Base-by-base conservation (phyloP, 2,797 vertebrate species). In the Ambastaia sidthimunki region DNA sequence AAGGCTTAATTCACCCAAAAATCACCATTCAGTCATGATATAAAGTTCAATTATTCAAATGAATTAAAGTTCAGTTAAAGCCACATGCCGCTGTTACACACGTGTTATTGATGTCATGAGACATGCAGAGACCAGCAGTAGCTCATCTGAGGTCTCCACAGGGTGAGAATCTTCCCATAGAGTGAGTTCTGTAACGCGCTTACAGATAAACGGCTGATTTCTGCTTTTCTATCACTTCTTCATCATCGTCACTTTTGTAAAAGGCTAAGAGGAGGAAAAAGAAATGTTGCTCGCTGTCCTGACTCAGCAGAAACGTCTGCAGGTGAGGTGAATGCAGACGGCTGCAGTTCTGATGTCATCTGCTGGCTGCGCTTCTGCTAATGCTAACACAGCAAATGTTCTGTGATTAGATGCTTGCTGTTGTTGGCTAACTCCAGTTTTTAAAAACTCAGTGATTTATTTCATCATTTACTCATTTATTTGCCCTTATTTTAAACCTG, bases 211-310 rank as follows among this genome's bases (percentile, higher is more conserved):
- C 19, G n/a, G 15, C 25, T 75, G 80, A 55, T 25, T 54, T 91
- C 82, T 86, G 83, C 77, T n/a, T 84, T 57, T 86, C 21, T 77
- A 69, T 78, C 31, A n/a, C n/a, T n/a, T 62, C 60, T 19, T 3
- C 3, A 31, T 74, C 60, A 73, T 71, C 54, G 74, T 74, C 85
- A 72, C 82, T 52, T 79, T 86, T 74, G 82, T 85, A 83, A 72
- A 91, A 94, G 94, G 91, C 90, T 50, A 95, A 95, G 93, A 92
- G 88, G 91, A 94, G 89, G 88, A 95, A 94, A 93, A 94, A 93
- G 92, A 95, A 94, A 90, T 95, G 93, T 91, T 95, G 93, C 85
- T 92, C 91, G 87, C 88, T 95, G 86, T 95, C 92, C 76, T 95
- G 93, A 94, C 3, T 83, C 63, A 65, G 85, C 79, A 76, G 77